phyloP scores from a whole-genome alignment of 1,140 invertebrate species.

The Plodia interpunctella region DNA sequence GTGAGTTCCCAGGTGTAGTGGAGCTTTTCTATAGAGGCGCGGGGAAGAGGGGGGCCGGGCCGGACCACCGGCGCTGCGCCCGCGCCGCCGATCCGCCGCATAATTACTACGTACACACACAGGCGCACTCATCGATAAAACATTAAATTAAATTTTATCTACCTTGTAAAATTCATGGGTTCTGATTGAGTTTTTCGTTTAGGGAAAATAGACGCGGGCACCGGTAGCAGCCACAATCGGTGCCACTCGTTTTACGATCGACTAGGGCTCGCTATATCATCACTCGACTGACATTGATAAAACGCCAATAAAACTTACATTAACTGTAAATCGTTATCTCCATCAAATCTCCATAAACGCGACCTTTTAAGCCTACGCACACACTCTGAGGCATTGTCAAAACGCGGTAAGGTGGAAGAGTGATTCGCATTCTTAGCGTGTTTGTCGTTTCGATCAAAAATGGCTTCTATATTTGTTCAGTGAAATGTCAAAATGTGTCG shows the following conservation, averaged over 20 bases:
- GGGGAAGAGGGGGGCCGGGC: conserved; percentile 20
- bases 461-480: conserved; percentile 70
- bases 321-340: conserved; percentile 25
- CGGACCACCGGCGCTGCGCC: conserved; percentile 65
- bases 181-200: conserved; percentile 58
- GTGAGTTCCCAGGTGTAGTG: conserved; percentile 51
- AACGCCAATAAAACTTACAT: conserved; percentile 22
- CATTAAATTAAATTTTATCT: conserved; percentile 70
- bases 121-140: conserved; percentile 47
- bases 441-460: conserved; percentile 50
- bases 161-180: conserved; percentile 69
- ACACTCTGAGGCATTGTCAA: conserved; percentile 27
- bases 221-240: conserved; percentile 54
- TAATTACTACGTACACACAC: conserved; percentile 66
- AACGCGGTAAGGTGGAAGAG: conserved; percentile 25
- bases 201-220: conserved; percentile 25
- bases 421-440: conserved; percentile 41
- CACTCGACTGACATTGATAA: conserved; percentile 23
- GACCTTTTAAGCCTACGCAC: conserved; percentile 25
- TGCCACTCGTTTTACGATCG: conserved; percentile 44
- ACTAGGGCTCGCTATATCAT: conserved; percentile 15
- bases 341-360: conserved; percentile 26
- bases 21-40: conserved; percentile 30
- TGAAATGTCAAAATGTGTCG: conserved; percentile 73
- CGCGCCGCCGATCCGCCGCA: conserved; percentile 57